Base-by-base conservation (phyloP, 2,113 vertebrate species). In the Ceyx margarethae region DNA sequence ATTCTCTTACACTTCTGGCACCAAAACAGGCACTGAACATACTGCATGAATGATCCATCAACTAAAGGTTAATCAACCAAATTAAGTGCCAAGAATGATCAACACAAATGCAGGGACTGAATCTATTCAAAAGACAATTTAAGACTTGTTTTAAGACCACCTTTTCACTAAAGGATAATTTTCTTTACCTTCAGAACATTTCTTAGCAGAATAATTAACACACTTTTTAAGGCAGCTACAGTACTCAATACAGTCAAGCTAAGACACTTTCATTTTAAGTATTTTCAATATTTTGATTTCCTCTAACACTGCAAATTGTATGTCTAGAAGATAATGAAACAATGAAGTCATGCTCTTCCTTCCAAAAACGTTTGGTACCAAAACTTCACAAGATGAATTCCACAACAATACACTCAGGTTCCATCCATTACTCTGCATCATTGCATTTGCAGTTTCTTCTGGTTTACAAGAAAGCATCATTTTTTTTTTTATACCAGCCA, bases 401-500 rank as follows among this genome's bases (percentile, higher is more conserved):
- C 79, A 96, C 22, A 91, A 75, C 62, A 85, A 75, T 83, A n/a
- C 12, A 48, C 66, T 79, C 29, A 78, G 51, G 90, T 68, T 87
- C 86, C 69, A 40, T 54, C 26, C 60, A 94, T 95, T 94, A 94
- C 68, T 28, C 92, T 18, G 31, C 26, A 96, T 43, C 26, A n/a
- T 1, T 81, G 35, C n/a, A 87, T 94, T 81, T 91, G 71, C 16
- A 85, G 15, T 37, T 91, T 79, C 95, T 90, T 94, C 50, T 23
- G 9, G 48, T 86, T 97, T 87, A 79, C 8, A 91, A 69, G 64
- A 85, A 95, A 96, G 64, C 18, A 80, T 88, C 56, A 88, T 60
- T 73, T 93, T 97, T 89, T 73, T 93, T 97, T 89, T 66, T 37
- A 91, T 66, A 94, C 75, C 92, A 92, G 46, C 50, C 57, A 94